These are phyloP conservation scores for Dendroctonus ponderosae DNA, from an alignment of 1,140 invertebrate species.

Conservation along the genomic window DNA sequence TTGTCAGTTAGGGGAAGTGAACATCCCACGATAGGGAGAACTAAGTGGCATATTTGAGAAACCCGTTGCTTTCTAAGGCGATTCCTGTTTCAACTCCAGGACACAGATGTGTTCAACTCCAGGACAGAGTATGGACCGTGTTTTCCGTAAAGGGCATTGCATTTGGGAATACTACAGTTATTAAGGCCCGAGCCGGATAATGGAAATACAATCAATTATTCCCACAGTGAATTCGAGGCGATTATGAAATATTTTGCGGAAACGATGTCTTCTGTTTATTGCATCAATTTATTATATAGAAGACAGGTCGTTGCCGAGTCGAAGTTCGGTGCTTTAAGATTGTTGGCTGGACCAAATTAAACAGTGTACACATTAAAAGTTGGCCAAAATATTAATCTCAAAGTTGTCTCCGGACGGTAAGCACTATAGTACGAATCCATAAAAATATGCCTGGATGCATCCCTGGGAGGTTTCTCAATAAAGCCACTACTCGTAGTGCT, in stretches of 20 bases:
- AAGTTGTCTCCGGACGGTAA: background rate
- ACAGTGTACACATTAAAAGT: no score
- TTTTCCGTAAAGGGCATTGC: constrained; percentile 11
- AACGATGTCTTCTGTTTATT: no score
- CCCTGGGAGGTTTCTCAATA: constrained; percentile 11
- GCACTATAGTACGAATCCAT: constrained; percentile 6
- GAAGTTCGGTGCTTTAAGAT: no score
- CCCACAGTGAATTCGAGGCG: no score
- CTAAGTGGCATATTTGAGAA: constrained; percentile 16
- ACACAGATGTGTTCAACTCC: constrained; percentile 16
- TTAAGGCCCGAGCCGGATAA: background rate
- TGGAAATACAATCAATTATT: no score
- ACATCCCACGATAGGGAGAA: constrained; percentile 1
- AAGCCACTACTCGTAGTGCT: constrained; percentile 19
- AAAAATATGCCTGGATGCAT: constrained; percentile 17
- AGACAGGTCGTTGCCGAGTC: no score
- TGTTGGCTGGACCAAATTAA: no score
- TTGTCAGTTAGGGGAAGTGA: background rate
- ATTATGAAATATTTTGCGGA: no score
- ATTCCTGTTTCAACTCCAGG: constrained; percentile 11
- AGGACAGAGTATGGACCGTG: constrained; percentile 9
- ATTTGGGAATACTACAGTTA: constrained; percentile 3
- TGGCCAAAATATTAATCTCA: no score
- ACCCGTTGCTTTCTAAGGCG: constrained; percentile 12
- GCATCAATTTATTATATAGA: no score